phyloP scores from a whole-genome alignment of 2,113 vertebrate species.

The Turdus rufiventris region DNA sequence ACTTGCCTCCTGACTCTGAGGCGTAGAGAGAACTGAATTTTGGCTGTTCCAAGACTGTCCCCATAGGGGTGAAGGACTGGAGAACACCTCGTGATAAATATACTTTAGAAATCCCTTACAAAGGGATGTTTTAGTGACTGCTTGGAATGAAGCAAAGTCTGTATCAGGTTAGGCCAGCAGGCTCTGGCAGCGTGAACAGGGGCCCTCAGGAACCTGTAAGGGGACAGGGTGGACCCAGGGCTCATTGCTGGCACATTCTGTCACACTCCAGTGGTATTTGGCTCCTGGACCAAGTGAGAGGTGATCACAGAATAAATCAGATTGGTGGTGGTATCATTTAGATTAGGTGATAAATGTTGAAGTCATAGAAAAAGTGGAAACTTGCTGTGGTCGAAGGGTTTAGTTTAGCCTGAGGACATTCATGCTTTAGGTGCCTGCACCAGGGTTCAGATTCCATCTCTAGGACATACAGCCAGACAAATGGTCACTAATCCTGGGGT shows the following conservation, averaged over 20 bases:
- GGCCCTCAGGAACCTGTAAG: neutral
- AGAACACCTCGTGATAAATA: slow-evolving; percentile 13
- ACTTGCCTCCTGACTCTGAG: neutral
- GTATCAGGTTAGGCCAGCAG: slow-evolving; percentile 38
- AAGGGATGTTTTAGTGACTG: slow-evolving; percentile 33
- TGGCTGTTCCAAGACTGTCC: neutral
- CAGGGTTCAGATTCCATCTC: neutral
- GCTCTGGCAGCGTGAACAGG: neutral
- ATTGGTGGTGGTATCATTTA: neutral
- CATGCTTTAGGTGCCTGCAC: neutral
- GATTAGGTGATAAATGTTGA: neutral
- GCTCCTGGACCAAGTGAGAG: neutral
- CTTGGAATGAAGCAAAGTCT: slow-evolving; percentile 23
- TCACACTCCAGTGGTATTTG: neutral
- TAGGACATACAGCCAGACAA: neutral
- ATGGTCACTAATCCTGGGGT: neutral
- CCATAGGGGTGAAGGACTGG: neutral
- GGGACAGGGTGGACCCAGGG: slow-evolving; percentile 5
- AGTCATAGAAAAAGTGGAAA: neutral
- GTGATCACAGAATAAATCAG: neutral
- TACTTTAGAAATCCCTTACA: slow-evolving; percentile 37
- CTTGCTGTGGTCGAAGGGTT: neutral
- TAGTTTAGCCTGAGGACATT: neutral
- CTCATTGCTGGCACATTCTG: slow-evolving; percentile 13
- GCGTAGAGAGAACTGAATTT: neutral